Conservation (phyloP, 2,113 vertebrate species). For the Saguinus imperator region DNA sequence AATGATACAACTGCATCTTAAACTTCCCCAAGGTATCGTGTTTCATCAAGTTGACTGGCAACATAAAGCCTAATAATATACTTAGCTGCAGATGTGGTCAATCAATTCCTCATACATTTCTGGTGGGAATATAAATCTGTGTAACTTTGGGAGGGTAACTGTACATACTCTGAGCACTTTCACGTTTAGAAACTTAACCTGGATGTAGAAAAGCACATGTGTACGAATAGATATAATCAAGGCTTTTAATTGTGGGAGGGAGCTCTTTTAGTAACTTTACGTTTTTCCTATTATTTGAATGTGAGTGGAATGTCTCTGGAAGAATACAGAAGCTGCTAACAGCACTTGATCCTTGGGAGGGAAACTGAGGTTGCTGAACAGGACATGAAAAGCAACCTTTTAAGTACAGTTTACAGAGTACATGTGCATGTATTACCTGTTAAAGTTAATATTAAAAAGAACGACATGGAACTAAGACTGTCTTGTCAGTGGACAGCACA, state of each 20-base stretch:
- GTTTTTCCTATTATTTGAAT: background rate
- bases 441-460: background rate
- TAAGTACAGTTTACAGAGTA: background rate
- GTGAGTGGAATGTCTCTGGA: background rate
- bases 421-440: background rate
- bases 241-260: background rate
- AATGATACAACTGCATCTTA: background rate
- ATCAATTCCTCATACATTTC: background rate
- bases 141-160: background rate
- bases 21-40: background rate
- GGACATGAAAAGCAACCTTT: background rate
- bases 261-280: background rate
- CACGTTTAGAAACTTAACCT: background rate
- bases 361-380: background rate
- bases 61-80: background rate
- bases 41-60: background rate
- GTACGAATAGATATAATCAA: background rate
- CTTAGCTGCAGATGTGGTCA: background rate
- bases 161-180: background rate
- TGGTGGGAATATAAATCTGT: background rate
- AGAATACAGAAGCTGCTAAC: background rate
- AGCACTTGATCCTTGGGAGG: background rate
- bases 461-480: background rate
- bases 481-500: background rate
- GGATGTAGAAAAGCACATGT: background rate